Percentiles rank a stretch among this genome's conserved stretches.
These are phyloP conservation scores for Xanthia togata DNA, from an alignment of 2,888 invertebrate genomes.

Conservation along the genomic window DNA sequence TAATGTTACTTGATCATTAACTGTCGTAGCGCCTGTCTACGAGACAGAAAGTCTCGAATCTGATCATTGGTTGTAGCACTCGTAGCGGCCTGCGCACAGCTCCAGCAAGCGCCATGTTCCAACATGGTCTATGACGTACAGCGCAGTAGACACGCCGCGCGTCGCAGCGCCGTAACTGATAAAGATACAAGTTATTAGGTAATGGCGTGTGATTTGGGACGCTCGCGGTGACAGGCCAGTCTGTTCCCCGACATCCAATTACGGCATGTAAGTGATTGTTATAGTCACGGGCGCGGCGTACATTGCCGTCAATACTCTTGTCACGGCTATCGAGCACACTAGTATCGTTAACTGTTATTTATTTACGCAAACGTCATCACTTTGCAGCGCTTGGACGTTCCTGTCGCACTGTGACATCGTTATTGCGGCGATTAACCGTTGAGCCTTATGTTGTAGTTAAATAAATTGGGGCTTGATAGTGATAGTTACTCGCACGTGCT, in stretches of 20 bases:
- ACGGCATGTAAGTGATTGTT: slow-evolving; percentile 57
- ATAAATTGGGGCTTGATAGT: neutral
- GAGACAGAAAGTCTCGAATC: neutral
- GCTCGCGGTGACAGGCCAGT: slow-evolving; percentile 20
- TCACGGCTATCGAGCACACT: slow-evolving; percentile 40
- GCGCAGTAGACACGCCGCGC: neutral
- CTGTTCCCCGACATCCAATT: slow-evolving; percentile 40
- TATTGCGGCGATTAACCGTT: slow-evolving; percentile 28
- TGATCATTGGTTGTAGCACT: neutral
- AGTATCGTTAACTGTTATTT: slow-evolving; percentile 57
- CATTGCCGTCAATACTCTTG: slow-evolving; percentile 34
- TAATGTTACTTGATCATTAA: neutral
- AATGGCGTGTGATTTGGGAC: slow-evolving; percentile 22
- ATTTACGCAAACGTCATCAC: slow-evolving; percentile 50
- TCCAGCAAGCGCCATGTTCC: neutral
- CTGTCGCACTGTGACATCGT: slow-evolving; percentile 26
- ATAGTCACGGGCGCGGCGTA: slow-evolving; percentile 21
- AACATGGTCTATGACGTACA: neutral
- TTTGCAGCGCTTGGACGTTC: slow-evolving; percentile 9
- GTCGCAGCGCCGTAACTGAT: neutral
- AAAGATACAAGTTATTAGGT: slow-evolving; percentile 25
- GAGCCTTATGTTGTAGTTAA: slow-evolving; percentile 1
- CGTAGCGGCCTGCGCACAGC: neutral
- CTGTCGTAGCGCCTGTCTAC: neutral
- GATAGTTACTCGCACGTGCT: slow-evolving; percentile 4